Base-by-base conservation (phyloP, 2,888 invertebrate species). In the Chaetoderma sp. region DNA sequence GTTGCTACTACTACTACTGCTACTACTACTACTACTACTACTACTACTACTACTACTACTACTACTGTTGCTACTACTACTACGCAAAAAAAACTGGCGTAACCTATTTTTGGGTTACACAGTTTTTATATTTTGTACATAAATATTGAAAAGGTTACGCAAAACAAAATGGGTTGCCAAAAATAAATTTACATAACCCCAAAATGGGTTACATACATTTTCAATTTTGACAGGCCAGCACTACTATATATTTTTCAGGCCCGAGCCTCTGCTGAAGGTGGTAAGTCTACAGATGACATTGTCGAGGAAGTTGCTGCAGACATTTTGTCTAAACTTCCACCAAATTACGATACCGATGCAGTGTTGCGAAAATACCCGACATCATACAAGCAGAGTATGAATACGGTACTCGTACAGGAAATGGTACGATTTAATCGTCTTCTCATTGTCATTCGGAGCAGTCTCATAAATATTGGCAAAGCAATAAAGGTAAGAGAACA, bases 221-320 rank as follows among this genome's bases (percentile, higher is more conserved):
- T n/a, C n/a, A n/a, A n/a, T n/a, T n/a, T n/a, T n/a, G n/a, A n/a
- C n/a, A n/a, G n/a, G n/a, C n/a, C n/a, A n/a, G n/a, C n/a, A n/a
- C n/a, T n/a, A n/a, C n/a, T n/a, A n/a, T 42, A 18, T 23, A 36
- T 45, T 58, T 39, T 45, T 18, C 68, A 86, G 85, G 84, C 84
- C 4, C 82, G 78, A 77, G 82, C 83, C 30, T 75, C 83, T 0
- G 75, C 81, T n/a, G 79, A 76, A 16, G 83, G 83, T 36, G 91
- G 90, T 4, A 90, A 90, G 68, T 92, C 93, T 0, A 91, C 93
- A 0, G 95, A 96, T 78, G 91, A 94, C 75, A 89, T 93, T 47
- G 93, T 95, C 0, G 91, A 90, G 83, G 91, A 91, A 58, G 93
- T 95, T 0, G 91, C 95, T 0, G 89, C 90, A 36, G 95, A 95